Base-by-base conservation (phyloP, 2,113 vertebrate genomes). In the Corythornis madagascariensis region DNA sequence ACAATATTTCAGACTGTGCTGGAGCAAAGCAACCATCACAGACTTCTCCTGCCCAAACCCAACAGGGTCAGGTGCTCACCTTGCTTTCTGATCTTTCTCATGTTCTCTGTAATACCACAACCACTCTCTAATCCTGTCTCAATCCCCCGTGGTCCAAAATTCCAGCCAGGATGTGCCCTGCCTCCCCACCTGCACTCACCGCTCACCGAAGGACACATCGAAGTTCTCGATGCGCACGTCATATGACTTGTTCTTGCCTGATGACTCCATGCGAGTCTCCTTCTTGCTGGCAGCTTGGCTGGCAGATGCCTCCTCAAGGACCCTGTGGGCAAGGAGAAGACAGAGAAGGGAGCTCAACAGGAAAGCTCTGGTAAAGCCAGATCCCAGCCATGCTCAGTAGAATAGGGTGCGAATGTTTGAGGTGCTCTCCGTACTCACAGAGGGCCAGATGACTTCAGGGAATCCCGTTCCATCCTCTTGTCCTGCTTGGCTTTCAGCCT, bases 161-260 rank as follows among this genome's bases (percentile, higher is more conserved):
- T 17, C 40, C 63, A 50, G 35, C 7, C 66, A 52, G 31, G 42
- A 21, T 20, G 16, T 53, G 61, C 59, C 53, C 85, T 83, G 67
- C 18, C 17, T n/a, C 25, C 72, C 69, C 45, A 33, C 8, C 20
- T 24, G 7, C 81, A 96, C 98, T 98, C 96, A 99, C 99, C 99
- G 98, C 83, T 99, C 99, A 59, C 99, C 99, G 59, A 99, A 99
- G 50, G 99, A 99, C 74, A 99, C 99, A 6, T 99, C 99, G 19
- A 99, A 99, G 98, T 99, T 99, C 95, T 99, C 99, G 2, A 99
- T 99, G 88, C 99, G 98, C 76, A 99, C 98, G 48, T 99, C 99
- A 2, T 99, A 99, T 2, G 99, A 99, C 78, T 99, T 99, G 94
- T 99, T 99, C 97, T 99, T 99, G 95, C 99, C 99, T 4, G 99